A percentile compares a stretch with the other conserved stretches of the same genome.
phyloP scores from a whole-genome alignment of 2,888 invertebrate species.

The Chrysolina americana region DNA sequence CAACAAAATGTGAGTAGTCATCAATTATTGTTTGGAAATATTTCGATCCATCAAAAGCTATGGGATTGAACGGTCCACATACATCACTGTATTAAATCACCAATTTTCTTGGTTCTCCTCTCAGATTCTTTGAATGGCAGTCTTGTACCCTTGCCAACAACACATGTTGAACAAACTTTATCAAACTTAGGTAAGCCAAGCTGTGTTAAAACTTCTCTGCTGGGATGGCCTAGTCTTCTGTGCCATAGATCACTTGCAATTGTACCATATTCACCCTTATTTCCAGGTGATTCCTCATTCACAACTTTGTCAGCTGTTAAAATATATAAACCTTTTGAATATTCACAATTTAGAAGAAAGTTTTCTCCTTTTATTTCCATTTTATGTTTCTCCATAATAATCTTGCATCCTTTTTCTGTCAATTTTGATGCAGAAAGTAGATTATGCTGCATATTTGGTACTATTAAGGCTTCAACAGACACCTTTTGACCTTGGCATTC shows the following conservation, averaged over 20 bases:
- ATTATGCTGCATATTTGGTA: slow-evolving; percentile 38
- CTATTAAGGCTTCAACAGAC: slow-evolving; percentile 35
- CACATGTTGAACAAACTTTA: slow-evolving; percentile 36
- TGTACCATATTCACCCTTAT: slow-evolving; percentile 29
- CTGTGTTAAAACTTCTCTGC: slow-evolving; percentile 31
- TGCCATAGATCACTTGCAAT: slow-evolving; percentile 41
- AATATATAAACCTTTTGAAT: slow-evolving; percentile 28
- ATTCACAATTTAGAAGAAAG: slow-evolving; percentile 14
- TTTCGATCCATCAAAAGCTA: no score
- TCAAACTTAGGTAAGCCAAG: slow-evolving; percentile 25
- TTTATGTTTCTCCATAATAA: slow-evolving; percentile 29
- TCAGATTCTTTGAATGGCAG: slow-evolving; percentile 29
- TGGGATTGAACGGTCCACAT: no score
- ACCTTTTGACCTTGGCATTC: slow-evolving; percentile 29
- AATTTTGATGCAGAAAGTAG: slow-evolving; percentile 37
- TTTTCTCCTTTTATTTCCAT: slow-evolving; percentile 25
- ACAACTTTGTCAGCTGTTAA: slow-evolving; percentile 28
- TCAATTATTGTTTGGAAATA: no score
- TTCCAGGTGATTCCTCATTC: slow-evolving; percentile 21
- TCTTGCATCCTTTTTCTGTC: slow-evolving; percentile 26
- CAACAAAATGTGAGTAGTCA: no score
- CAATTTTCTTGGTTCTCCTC: slow-evolving; percentile 27
- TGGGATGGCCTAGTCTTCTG: slow-evolving; percentile 40
- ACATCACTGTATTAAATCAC: slow-evolving; percentile 37
- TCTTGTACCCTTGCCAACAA: slow-evolving; percentile 31